phyloP scores from a whole-genome alignment of 2,888 invertebrate species.

The Epiblema foenella region DNA sequence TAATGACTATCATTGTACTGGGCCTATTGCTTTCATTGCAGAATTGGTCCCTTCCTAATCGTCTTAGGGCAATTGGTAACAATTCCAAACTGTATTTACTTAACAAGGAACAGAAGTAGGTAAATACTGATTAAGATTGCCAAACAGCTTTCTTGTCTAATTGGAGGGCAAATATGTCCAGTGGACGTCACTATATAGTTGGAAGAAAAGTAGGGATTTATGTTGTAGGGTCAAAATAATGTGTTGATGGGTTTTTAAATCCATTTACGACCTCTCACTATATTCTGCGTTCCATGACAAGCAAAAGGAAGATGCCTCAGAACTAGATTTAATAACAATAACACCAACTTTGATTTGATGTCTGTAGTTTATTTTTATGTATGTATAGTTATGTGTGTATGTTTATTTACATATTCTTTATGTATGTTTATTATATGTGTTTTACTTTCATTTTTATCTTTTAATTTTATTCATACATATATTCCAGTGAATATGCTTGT shows the following conservation, averaged over 20 bases:
- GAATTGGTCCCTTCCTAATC: conserved; percentile 44
- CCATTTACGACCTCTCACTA: too few relatives aligned
- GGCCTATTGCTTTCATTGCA: background rate
- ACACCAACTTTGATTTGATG: too few relatives aligned
- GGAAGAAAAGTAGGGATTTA: background rate
- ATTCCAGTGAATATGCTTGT: too few relatives aligned
- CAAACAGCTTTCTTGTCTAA: conserved; percentile 48
- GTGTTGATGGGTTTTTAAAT: background rate
- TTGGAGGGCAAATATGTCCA: conserved; percentile 44
- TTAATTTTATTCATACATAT: too few relatives aligned
- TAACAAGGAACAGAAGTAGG: conserved; percentile 47
- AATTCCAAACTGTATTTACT: conserved; percentile 47
- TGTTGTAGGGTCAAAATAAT: background rate
- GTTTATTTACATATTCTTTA: too few relatives aligned
- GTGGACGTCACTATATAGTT: background rate
- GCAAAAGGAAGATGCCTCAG: too few relatives aligned
- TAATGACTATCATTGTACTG: conserved; percentile 1
- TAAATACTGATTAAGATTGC: conserved; percentile 53
- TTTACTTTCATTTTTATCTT: too few relatives aligned
- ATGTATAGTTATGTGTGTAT: too few relatives aligned
- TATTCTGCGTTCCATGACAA: too few relatives aligned
- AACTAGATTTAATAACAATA: too few relatives aligned
- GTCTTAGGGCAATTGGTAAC: conserved; percentile 49
- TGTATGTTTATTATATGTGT: too few relatives aligned
- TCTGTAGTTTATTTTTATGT: too few relatives aligned